Conservation (phyloP, 1,140 invertebrate genomes). For the Metopolophium dirhodum region DNA sequence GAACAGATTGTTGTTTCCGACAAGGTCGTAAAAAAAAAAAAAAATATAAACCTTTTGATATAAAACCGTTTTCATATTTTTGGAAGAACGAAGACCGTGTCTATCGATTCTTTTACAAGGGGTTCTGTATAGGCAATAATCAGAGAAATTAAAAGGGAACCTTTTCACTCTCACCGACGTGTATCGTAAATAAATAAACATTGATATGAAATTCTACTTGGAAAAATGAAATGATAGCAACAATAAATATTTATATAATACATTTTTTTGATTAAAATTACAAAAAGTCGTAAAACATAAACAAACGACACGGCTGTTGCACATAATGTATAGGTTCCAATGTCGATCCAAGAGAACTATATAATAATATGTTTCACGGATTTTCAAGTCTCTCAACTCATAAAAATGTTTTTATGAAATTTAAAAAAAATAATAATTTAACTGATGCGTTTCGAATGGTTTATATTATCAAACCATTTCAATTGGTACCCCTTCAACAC, state of each 20-base stretch:
- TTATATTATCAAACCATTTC: too few relatives aligned
- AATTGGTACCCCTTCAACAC: too few relatives aligned
- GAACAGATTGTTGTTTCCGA: not conserved
- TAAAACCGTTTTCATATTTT: not conserved
- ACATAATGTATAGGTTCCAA: too few relatives aligned
- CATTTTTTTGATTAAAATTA: too few relatives aligned
- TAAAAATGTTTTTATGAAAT: too few relatives aligned
- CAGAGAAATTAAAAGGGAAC: not conserved
- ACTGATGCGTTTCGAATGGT: too few relatives aligned
- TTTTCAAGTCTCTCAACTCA: too few relatives aligned
- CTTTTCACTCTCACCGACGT: not conserved
- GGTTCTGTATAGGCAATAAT: not conserved
- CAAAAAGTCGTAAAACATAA: too few relatives aligned
- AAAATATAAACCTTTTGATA: not conserved
- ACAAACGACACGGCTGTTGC: too few relatives aligned
- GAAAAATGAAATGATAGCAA: not conserved
- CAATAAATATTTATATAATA: not conserved
- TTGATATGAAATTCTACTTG: not conserved
- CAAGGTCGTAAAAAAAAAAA: not conserved
- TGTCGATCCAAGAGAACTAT: not conserved
- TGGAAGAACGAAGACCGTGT: not conserved
- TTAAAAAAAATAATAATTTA: too few relatives aligned
- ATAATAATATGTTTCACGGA: too few relatives aligned
- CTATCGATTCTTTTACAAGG: not conserved
- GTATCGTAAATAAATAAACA: not conserved